Conservation (phyloP, 2,113 vertebrate genomes). For the Dendropsophus ebraccatus region DNA sequence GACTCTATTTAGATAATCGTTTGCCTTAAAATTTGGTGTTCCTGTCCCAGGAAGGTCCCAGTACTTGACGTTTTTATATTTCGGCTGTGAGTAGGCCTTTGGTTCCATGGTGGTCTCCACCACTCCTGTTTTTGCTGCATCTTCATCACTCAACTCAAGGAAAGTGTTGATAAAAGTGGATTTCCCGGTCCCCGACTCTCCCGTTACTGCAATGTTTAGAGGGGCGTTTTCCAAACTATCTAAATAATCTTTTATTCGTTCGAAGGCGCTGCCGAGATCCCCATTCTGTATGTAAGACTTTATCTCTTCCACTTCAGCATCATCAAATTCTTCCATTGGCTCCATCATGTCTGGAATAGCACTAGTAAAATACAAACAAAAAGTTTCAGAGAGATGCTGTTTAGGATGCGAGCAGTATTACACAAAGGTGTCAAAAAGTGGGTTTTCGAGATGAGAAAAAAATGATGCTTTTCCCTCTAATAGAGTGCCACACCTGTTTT, state of each 20-base stretch:
- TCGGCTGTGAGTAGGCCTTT: slow-evolving; percentile 67
- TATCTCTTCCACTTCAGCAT: neutral
- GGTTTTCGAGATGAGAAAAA: too few species aligned
- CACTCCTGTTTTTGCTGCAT: slow-evolving; percentile 70
- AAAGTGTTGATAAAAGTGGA: slow-evolving; percentile 77
- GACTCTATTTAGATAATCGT: slow-evolving; percentile 59
- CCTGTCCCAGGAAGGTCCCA: slow-evolving; percentile 67
- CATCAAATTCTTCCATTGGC: neutral
- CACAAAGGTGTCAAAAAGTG: too few species aligned
- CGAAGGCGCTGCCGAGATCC: neutral
- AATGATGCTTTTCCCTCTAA: too few species aligned
- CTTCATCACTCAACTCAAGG: slow-evolving; percentile 69
- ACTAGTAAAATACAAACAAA: neutral
- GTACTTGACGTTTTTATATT: slow-evolving; percentile 62
- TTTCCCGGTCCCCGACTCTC: slow-evolving; percentile 74
- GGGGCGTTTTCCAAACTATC: neutral
- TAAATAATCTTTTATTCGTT: neutral
- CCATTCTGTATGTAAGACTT: neutral
- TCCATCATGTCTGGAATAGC: neutral
- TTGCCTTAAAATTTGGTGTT: slow-evolving; percentile 54
- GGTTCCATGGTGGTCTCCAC: slow-evolving; percentile 71
- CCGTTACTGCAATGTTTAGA: slow-evolving; percentile 73
- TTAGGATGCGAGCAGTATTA: too few species aligned
- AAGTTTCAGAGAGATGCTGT: too few species aligned
- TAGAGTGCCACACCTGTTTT: too few species aligned